Percentiles rank a stretch among this genome's conserved stretches.
Evolutionary conservation across 2,888 invertebrate genomes (phyloP).

Genomic region (Netelia inedita): DNA sequence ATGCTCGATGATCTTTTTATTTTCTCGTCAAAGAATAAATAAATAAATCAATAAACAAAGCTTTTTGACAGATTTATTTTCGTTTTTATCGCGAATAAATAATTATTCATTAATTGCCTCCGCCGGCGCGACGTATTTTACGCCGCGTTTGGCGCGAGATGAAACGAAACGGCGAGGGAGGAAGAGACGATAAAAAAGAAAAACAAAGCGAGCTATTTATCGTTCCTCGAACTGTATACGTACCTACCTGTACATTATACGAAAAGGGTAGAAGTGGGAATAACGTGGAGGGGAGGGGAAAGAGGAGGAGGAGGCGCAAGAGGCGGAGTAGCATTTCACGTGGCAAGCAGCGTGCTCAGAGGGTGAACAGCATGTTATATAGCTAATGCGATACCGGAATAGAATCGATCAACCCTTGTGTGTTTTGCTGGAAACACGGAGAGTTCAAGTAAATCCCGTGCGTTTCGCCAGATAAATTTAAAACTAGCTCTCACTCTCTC

Average conservation of each 20-base stretch:
- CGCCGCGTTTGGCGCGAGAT: background rate
- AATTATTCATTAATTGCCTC: background rate
- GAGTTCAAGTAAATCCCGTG: background rate
- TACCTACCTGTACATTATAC: background rate
- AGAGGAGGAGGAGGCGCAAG: background rate
- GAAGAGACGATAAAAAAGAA: background rate
- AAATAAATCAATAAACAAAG: background rate
- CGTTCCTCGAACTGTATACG: background rate
- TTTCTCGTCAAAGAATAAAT: background rate
- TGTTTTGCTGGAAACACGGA: background rate
- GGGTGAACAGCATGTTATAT: background rate
- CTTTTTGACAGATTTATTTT: no score
- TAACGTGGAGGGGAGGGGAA: background rate
- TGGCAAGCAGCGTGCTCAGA: constrained; percentile 63
- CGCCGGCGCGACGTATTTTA: background rate
- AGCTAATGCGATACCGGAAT: constrained; percentile 40
- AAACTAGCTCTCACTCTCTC: no score
- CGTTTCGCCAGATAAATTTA: background rate
- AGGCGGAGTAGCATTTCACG: constrained; percentile 47
- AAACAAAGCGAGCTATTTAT: background rate
- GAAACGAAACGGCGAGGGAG: background rate
- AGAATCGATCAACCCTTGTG: constrained; percentile 34
- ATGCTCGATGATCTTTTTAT: background rate
- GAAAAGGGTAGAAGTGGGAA: background rate
- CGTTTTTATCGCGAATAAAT: background rate